These are phyloP conservation scores for Stichopus horrens DNA, from an alignment of 53 echinoderm and acorn worm species.

Conservation along the genomic window DNA sequence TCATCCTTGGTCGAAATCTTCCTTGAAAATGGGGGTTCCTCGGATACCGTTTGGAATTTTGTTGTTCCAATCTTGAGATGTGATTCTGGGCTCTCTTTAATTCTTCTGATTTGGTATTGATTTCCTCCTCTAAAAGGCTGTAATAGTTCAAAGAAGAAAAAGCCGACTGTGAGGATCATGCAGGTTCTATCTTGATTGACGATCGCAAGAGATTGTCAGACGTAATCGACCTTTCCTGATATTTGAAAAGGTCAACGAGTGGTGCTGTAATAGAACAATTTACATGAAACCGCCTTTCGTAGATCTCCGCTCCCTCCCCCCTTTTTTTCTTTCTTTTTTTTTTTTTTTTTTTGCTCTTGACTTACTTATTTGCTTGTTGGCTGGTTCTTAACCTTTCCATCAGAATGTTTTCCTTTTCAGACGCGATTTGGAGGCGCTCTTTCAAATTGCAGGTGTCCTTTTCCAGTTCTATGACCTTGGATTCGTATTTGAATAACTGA, in stretches of 20 bases:
- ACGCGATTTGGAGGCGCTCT: constrained; percentile 56
- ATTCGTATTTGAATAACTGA: constrained; percentile 82
- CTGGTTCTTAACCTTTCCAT: constrained; percentile 24
- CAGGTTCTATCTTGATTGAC: too few relatives aligned
- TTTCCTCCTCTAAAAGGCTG: constrained; percentile 22
- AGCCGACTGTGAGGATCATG: too few relatives aligned
- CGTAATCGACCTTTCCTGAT: too few relatives aligned
- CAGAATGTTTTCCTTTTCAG: constrained; percentile 38
- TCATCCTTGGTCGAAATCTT: constrained; percentile 25
- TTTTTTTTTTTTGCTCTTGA: background rate
- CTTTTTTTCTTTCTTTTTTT: too few relatives aligned
- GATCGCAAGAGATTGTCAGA: too few relatives aligned
- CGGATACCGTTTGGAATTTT: constrained; percentile 8
- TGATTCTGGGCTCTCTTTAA: constrained; percentile 19
- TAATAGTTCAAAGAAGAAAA: background rate
- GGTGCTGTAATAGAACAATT: too few relatives aligned
- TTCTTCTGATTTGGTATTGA: background rate
- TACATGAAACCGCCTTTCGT: too few relatives aligned
- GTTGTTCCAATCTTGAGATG: constrained; percentile 24
- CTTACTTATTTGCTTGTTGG: constrained; percentile 31
- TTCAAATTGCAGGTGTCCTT: constrained; percentile 59
- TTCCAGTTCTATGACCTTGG: constrained; percentile 64
- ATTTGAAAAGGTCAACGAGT: too few relatives aligned
- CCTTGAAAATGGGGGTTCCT: constrained; percentile 23
- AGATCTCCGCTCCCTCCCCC: too few relatives aligned